A percentile compares a stretch with the other conserved stretches of the same genome.
phyloP scores from a whole-genome alignment of 2,113 vertebrate genomes.

The Tragelaphus strepsiceros region DNA sequence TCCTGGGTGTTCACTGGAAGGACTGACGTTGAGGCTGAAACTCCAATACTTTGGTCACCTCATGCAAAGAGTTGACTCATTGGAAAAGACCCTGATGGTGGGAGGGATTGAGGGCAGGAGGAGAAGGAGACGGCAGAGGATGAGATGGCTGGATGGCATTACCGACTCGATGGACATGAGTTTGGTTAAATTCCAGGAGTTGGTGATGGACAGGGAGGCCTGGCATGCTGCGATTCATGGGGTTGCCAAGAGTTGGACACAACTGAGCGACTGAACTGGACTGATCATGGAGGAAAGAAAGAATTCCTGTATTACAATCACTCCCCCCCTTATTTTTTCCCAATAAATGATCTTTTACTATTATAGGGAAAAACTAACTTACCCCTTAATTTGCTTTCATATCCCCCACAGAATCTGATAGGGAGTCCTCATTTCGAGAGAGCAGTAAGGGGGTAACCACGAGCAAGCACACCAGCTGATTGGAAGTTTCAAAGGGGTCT shows the following conservation, averaged over 20 bases:
- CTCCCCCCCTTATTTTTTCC: neutral
- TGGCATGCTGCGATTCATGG: fast-evolving
- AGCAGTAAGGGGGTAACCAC: neutral
- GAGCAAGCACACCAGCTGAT: neutral
- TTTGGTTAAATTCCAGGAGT: too few species aligned
- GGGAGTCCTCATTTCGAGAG: neutral
- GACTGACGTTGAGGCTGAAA: too few species aligned
- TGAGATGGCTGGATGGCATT: too few species aligned
- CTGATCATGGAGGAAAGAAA: neutral
- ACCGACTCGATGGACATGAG: fast-evolving
- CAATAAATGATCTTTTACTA: neutral
- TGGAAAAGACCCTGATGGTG: too few species aligned
- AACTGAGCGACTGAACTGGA: too few species aligned
- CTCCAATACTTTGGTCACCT: too few species aligned
- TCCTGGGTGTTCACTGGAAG: too few species aligned
- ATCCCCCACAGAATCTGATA: neutral
- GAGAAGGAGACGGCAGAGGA: too few species aligned
- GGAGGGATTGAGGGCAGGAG: too few species aligned
- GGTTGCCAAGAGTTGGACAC: fast-evolving
- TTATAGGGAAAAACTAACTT: neutral
- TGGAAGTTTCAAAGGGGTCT: neutral
- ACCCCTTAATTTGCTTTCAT: neutral
- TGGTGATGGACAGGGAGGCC: too few species aligned
- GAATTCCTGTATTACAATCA: neutral
- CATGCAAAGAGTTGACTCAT: too few species aligned